A percentile compares a stretch with the other conserved stretches of the same genome.
These are phyloP conservation scores for Phania funesta DNA, from an alignment of 2,888 invertebrate species.

Conservation along the genomic window DNA sequence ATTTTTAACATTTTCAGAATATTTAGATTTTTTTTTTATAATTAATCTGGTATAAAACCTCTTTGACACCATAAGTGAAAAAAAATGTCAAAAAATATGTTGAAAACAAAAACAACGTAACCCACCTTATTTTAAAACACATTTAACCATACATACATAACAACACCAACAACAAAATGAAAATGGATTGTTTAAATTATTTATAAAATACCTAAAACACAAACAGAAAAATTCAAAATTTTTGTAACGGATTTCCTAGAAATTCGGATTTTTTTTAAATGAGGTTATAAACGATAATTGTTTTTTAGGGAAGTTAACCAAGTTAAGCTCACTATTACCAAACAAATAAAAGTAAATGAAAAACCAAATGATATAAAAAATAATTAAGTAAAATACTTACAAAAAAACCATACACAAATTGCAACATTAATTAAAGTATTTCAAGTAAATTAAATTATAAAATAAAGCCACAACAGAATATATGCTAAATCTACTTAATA, in stretches of 20 bases:
- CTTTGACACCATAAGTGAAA: conserved; percentile 28
- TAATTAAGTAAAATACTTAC: conserved; percentile 28
- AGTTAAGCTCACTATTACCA: conserved; percentile 65
- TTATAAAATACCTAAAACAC: conserved; percentile 6
- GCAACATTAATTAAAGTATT: conserved; percentile 65
- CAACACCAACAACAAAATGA: background rate
- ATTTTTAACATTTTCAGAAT: conserved; percentile 65
- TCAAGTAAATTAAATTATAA: conserved; percentile 40
- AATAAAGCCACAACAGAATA: conserved; percentile 48
- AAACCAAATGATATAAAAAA: conserved; percentile 38
- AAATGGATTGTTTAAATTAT: conserved; percentile 46
- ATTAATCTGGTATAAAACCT: conserved; percentile 44
- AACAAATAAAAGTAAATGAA: conserved; percentile 35
- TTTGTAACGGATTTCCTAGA: conserved; percentile 65
- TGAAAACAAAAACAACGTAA: conserved; percentile 46
- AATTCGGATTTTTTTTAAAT: conserved; percentile 59
- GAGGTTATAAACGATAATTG: conserved; percentile 60
- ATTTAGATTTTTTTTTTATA: conserved; percentile 55
- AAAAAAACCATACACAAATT: conserved; percentile 48
- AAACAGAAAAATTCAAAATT: conserved; percentile 37
- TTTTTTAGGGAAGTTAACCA: conserved; percentile 68
- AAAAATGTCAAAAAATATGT: conserved; percentile 33
- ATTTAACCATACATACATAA: conserved; percentile 39
- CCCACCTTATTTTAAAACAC: conserved; percentile 67
- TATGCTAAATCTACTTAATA: conserved; percentile 63